Percentiles rank a stretch among this genome's conserved stretches.
phyloP scores from a whole-genome alignment of 2,888 invertebrate species.

The Ophion costatus region DNA sequence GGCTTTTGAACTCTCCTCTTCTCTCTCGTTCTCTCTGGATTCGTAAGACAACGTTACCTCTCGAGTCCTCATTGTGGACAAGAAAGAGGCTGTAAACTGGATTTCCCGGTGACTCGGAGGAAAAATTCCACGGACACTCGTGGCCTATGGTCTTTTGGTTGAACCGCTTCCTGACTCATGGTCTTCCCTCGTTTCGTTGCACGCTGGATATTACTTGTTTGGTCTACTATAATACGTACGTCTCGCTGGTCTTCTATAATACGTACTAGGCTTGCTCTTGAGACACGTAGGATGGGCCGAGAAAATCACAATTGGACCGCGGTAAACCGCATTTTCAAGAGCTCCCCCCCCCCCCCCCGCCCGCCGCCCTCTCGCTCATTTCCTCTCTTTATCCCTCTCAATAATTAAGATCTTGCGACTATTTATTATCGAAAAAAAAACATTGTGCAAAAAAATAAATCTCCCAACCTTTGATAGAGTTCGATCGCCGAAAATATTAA shows the following conservation, averaged over 20 bases:
- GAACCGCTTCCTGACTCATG: conserved; percentile 17
- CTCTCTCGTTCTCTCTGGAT: background rate
- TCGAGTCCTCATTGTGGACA: background rate
- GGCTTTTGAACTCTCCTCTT: conserved; percentile 18
- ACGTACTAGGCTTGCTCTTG: conserved; percentile 18
- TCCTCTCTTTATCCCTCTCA: too few relatives aligned
- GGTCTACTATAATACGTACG: conserved; percentile 1
- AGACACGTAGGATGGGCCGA: conserved; percentile 23
- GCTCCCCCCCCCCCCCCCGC: too few relatives aligned
- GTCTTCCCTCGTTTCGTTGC: conserved; percentile 28
- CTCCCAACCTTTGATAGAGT: too few relatives aligned
- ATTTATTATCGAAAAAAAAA: background rate
- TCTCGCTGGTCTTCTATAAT: conserved; percentile 2
- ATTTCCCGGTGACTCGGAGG: conserved; percentile 54
- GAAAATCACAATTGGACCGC: conserved; percentile 51
- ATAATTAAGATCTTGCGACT: too few relatives aligned
- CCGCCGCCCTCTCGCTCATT: too few relatives aligned
- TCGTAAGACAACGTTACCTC: too few relatives aligned
- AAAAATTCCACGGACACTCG: conserved; percentile 38
- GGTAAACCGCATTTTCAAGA: conserved; percentile 44
- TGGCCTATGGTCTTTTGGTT: conserved; percentile 22
- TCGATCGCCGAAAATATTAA: too few relatives aligned
- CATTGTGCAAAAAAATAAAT: too few relatives aligned
- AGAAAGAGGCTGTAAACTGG: conserved; percentile 39
- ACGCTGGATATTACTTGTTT: conserved; percentile 19